Conservation (phyloP, 2,888 invertebrate genomes). For the Euplexia lucipara region DNA sequence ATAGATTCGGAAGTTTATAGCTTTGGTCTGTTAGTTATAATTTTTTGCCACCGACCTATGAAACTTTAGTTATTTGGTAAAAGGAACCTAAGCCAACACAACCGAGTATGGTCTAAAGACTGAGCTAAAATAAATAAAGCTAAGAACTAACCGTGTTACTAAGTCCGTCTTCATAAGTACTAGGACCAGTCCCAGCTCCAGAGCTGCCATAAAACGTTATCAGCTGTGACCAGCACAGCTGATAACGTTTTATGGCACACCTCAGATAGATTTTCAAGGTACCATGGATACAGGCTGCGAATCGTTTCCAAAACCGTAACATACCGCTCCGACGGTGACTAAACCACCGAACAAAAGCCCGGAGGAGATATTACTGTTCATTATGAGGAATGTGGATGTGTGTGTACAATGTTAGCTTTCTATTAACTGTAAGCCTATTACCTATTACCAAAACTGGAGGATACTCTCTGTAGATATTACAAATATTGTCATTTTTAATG, state of each 20-base stretch:
- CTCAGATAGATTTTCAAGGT: constrained; percentile 7
- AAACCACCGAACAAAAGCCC: background rate
- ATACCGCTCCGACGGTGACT: background rate
- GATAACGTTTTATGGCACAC: constrained; percentile 24
- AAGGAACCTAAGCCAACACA: background rate
- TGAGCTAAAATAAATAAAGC: background rate
- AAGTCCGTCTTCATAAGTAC: background rate
- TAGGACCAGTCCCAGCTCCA: no score
- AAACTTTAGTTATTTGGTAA: no score
- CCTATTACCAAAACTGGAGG: background rate
- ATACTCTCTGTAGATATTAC: background rate
- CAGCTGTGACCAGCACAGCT: constrained; percentile 28
- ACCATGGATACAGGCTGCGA: background rate
- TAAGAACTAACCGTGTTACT: background rate
- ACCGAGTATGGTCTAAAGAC: background rate
- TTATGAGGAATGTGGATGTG: background rate
- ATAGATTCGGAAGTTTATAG: no score
- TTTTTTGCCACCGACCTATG: no score
- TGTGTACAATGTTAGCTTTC: constrained; percentile 14
- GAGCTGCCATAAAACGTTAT: no score
- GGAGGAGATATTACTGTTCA: constrained; percentile 8
- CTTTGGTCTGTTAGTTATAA: no score
- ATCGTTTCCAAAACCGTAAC: background rate
- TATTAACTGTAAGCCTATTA: constrained; percentile 1
- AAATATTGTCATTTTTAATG: background rate